These are phyloP conservation scores for Ptychodera flava DNA, from an alignment of 35 echinoderm and acorn worm species.

Conservation along the genomic window DNA sequence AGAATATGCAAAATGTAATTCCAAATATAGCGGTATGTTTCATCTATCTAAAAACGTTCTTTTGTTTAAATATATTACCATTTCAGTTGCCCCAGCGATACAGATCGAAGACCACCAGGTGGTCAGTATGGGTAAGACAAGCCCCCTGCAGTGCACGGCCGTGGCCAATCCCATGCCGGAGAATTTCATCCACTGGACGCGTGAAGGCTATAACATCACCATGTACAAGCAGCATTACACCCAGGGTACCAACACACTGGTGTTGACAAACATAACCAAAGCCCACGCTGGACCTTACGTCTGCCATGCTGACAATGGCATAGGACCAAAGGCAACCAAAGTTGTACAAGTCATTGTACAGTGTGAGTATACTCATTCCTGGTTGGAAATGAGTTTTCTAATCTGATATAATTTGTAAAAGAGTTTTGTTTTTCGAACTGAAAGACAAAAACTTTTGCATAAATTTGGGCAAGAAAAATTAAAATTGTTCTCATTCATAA, in stretches of 20 bases:
- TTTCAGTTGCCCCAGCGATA: slow-evolving; percentile 42
- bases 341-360: slow-evolving; percentile 84
- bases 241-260: slow-evolving; percentile 36
- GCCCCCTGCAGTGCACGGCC: slow-evolving; percentile 47
- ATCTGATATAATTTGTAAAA: neutral
- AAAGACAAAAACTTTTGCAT: too few species aligned
- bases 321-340: slow-evolving; percentile 54
- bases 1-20: too few species aligned
- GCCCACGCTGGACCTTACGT: slow-evolving; percentile 66
- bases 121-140: slow-evolving; percentile 41
- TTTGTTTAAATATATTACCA: too few species aligned
- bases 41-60: too few species aligned
- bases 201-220: slow-evolving; percentile 70
- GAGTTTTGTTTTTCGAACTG: neutral
- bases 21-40: too few species aligned
- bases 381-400: neutral
- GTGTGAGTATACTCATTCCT: slow-evolving; percentile 48
- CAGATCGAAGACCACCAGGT: slow-evolving; percentile 46
- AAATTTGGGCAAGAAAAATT: too few species aligned
- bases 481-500: too few species aligned
- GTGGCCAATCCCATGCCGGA: slow-evolving; percentile 84
- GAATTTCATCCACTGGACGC: slow-evolving; percentile 59
- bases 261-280: slow-evolving; percentile 30
- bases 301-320: slow-evolving; percentile 82
- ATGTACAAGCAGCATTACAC: slow-evolving; percentile 31